Evolutionary conservation across 2,888 invertebrate genomes (phyloP).

Genomic region (Ferdinandea cuprea): DNA sequence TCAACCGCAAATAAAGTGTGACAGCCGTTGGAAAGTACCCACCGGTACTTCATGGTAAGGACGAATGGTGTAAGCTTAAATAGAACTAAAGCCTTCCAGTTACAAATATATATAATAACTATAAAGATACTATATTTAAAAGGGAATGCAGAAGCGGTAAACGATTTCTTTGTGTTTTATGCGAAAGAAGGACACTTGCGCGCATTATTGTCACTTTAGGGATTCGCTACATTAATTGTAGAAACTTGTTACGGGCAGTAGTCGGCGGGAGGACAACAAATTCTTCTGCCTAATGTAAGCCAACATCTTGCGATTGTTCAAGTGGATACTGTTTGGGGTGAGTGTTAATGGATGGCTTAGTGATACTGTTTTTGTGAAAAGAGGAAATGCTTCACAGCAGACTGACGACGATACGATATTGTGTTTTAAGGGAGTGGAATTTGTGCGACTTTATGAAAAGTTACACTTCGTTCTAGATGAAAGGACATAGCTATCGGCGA

Average conservation of each 20-base stretch:
- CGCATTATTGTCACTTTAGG: slow-evolving; percentile 22
- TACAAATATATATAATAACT: too few relatives aligned
- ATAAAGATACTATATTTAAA: too few relatives aligned
- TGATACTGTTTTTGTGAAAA: not conserved
- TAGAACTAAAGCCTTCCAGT: not conserved
- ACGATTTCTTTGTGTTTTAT: slow-evolving; percentile 32
- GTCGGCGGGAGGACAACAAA: slow-evolving; percentile 18
- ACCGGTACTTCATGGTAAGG: slow-evolving; percentile 18
- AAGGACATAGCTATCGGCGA: too few relatives aligned
- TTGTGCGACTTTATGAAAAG: too few relatives aligned
- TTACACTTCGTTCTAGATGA: too few relatives aligned
- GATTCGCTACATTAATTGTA: slow-evolving; percentile 27
- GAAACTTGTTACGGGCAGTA: not conserved
- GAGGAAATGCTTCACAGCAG: too few relatives aligned
- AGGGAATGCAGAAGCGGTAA: slow-evolving; percentile 1
- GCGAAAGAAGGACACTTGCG: slow-evolving; percentile 29
- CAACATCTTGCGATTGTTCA: not conserved
- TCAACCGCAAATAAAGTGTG: slow-evolving; percentile 62
- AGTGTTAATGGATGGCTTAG: not conserved
- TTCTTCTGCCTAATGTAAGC: not conserved
- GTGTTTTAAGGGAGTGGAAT: too few relatives aligned
- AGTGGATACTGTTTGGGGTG: not conserved
- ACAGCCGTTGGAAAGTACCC: slow-evolving; percentile 38
- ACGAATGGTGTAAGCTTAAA: slow-evolving; percentile 3
- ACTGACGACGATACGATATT: too few relatives aligned